These are phyloP conservation scores for Agrotis puta DNA, from an alignment of 2,888 invertebrate species.

Conservation along the genomic window DNA sequence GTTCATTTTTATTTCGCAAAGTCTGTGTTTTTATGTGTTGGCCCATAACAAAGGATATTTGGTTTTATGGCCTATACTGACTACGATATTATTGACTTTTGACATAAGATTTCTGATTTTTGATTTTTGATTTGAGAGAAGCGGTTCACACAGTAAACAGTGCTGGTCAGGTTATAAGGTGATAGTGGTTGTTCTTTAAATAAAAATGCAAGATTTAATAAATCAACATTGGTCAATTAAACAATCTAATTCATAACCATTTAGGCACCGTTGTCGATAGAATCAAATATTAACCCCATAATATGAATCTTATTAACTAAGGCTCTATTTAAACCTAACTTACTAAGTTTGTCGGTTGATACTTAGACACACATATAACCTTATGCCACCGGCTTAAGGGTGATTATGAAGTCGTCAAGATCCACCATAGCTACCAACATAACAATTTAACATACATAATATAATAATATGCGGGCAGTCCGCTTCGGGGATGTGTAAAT, in stretches of 20 bases:
- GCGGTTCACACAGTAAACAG: neutral
- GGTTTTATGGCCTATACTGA: constrained; percentile 45
- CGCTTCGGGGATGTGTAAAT: constrained; percentile 72
- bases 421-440: constrained; percentile 38
- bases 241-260: neutral
- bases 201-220: neutral
- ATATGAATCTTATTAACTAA: neutral
- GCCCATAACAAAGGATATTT: constrained; percentile 42
- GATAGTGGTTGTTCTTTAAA: neutral
- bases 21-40: constrained; percentile 51
- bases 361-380: neutral
- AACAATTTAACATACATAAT: constrained; percentile 49
- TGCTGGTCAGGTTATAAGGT: too few relatives aligned
- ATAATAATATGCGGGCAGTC: constrained; percentile 59
- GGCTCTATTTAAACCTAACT: neutral
- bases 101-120: constrained; percentile 50
- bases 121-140: too few relatives aligned
- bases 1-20: constrained; percentile 55
- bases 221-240: neutral
- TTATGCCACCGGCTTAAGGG: constrained; percentile 8
- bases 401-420: constrained; percentile 43
- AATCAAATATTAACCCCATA: neutral
- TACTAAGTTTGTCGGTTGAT: too few relatives aligned
- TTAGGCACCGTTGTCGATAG: neutral
- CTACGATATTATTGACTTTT: constrained; percentile 36